phyloP scores from a whole-genome alignment of 1,140 invertebrate genomes.

The Phthorimaea operculella region DNA sequence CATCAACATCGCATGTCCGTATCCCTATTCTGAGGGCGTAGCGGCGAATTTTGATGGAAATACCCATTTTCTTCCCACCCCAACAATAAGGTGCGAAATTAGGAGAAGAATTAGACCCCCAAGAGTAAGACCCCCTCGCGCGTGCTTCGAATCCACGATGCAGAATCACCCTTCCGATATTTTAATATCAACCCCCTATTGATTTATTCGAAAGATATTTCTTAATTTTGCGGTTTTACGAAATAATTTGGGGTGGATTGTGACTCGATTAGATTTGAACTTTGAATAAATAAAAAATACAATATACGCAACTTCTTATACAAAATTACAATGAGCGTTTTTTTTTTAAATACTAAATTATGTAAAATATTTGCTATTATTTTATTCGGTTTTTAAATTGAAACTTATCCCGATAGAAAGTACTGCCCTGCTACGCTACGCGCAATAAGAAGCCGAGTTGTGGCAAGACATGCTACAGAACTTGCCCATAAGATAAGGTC shows the following conservation, averaged over 20 bases:
- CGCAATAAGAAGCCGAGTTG: too few relatives aligned
- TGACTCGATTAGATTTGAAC: not conserved
- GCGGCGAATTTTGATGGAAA: constrained; percentile 50
- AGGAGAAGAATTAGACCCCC: constrained; percentile 60
- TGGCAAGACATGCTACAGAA: too few relatives aligned
- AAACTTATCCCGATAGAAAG: too few relatives aligned
- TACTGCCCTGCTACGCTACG: too few relatives aligned
- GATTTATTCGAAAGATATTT: constrained; percentile 1
- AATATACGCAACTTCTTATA: not conserved
- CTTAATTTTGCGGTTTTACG: not conserved
- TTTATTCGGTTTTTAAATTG: too few relatives aligned
- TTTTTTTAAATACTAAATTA: not conserved
- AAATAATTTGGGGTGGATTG: not conserved
- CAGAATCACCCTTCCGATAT: constrained; percentile 11
- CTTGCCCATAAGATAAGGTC: too few relatives aligned
- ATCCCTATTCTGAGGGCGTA: constrained; percentile 6
- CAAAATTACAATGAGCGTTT: not conserved
- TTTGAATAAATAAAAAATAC: not conserved
- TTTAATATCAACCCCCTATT: constrained; percentile 1
- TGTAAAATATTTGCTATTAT: too few relatives aligned
- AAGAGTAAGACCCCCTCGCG: constrained; percentile 12
- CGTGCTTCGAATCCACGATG: constrained; percentile 48
- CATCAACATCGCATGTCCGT: not conserved
- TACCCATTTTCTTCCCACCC: constrained; percentile 50
- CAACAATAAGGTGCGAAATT: constrained; percentile 63